Conservation (phyloP, 2,797 vertebrate genomes). For the Onychomys arenicola region DNA sequence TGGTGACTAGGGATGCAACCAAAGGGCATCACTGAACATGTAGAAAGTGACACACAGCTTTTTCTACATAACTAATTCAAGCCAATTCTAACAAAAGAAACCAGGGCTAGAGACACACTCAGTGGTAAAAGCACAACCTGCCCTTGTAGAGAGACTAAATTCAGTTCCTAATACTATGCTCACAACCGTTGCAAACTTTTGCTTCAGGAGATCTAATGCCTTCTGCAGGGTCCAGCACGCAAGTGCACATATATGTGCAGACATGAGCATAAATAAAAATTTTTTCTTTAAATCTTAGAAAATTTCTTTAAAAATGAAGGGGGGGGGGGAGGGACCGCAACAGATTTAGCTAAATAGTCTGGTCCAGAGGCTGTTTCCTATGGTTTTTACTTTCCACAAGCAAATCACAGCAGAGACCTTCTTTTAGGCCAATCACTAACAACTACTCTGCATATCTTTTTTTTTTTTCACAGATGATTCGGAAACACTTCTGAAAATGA, state of each 20-base stretch:
- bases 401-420: fast-evolving
- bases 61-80: background rate
- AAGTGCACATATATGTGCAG: background rate
- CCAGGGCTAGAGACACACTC: background rate
- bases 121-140: background rate
- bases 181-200: background rate
- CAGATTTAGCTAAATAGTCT: constrained; percentile 66
- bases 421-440: fast-evolving
- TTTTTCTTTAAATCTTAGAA: background rate
- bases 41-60: background rate
- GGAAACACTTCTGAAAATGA: background rate
- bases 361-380: background rate
- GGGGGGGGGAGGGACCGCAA: background rate
- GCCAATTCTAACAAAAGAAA: background rate
- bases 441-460: background rate
- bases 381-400: fast-evolving
- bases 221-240: background rate
- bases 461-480: background rate
- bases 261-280: background rate
- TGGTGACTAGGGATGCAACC: background rate
- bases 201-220: background rate
- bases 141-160: background rate
- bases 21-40: background rate
- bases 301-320: background rate
- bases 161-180: background rate